Evolutionary conservation across 2,888 invertebrate genomes (phyloP).

Genomic region (Malacosoma neustria): DNA sequence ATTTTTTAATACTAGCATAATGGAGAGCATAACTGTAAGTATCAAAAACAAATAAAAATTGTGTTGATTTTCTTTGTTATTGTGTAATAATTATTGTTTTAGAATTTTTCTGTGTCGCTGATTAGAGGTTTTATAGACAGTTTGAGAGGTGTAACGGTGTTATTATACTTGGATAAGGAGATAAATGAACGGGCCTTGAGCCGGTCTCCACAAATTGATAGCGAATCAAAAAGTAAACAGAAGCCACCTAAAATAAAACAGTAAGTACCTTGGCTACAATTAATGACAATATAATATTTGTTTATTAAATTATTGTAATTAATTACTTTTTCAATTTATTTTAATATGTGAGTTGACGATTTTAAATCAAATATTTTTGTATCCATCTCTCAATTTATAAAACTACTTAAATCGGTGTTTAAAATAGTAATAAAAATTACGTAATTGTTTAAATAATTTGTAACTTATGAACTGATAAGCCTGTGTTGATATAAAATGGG

Average conservation of each 20-base stretch:
- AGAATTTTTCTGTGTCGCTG: conserved; percentile 79
- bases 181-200: conserved; percentile 78
- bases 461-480: too few species aligned
- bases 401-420: neutral
- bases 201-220: conserved; percentile 69
- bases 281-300: too few species aligned
- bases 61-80: conserved; percentile 20
- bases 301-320: too few species aligned
- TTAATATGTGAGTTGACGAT: neutral
- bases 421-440: too few species aligned
- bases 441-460: too few species aligned
- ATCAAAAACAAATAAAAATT: conserved; percentile 10
- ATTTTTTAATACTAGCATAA: too few species aligned
- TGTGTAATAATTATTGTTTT: conserved; percentile 37
- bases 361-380: neutral
- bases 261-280: too few species aligned
- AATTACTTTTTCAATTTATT: conserved; percentile 5
- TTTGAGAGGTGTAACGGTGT: conserved; percentile 82
- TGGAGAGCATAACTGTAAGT: conserved; percentile 21
- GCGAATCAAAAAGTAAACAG: conserved; percentile 54
- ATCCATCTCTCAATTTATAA: neutral
- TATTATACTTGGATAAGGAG: conserved; percentile 87
- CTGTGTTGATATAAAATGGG: too few species aligned
- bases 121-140: conserved; percentile 86
- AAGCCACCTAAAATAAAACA: conserved; percentile 68